phyloP scores from a whole-genome alignment of 2,888 invertebrate genomes.

The Drosophila siamana region DNA sequence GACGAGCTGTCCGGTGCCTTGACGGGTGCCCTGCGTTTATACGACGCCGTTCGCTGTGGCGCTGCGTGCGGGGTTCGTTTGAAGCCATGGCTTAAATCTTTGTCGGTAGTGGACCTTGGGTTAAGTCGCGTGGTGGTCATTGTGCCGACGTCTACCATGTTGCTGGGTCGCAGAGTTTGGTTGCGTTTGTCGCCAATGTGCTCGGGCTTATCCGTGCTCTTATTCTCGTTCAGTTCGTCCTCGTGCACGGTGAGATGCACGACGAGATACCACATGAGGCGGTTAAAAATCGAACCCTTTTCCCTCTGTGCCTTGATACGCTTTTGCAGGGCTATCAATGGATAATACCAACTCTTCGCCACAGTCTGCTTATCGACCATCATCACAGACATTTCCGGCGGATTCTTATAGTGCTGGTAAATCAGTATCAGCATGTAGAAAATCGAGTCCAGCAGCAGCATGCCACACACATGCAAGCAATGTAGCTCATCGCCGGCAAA shows the following conservation, averaged over 20 bases:
- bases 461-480: conserved; percentile 7
- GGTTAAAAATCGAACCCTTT: not conserved
- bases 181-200: not conserved
- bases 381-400: conserved; percentile 10
- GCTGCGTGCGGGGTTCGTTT: no score
- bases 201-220: not conserved
- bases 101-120: not conserved
- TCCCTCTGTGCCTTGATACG: not conserved
- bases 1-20: not conserved
- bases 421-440: conserved; percentile 19
- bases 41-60: no score
- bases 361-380: not conserved
- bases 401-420: conserved; percentile 15
- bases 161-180: not conserved
- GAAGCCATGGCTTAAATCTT: no score
- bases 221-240: conserved; percentile 1
- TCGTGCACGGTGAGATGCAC: conserved; percentile 4
- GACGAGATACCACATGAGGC: not conserved
- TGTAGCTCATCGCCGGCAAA: conserved; percentile 16
- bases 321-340: not conserved
- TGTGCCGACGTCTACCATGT: not conserved
- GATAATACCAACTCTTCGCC: conserved; percentile 29
- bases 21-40: not conserved
- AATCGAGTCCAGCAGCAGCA: conserved; percentile 25
- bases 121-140: not conserved